Base-by-base conservation (phyloP, 2,888 invertebrate species). In the Xanthorhoe spadicearia region DNA sequence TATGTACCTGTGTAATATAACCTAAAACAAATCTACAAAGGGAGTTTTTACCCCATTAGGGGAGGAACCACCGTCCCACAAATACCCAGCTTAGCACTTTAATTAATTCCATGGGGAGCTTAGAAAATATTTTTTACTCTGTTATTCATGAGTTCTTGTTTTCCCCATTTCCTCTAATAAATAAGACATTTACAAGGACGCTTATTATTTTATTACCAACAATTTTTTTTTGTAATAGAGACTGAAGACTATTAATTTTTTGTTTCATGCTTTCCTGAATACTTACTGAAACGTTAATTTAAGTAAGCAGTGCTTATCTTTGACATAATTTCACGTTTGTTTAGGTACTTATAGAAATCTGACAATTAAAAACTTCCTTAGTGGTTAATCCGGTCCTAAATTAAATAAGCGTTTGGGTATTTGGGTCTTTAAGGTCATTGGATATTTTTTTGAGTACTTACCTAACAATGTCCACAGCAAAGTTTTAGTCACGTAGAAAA, bases 91-190 rank as follows among this genome's bases (percentile, higher is more conserved):
- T 53, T 61, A 19, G 55, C 48, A 60, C 57, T 57, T 65, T 66
- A 66, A 66, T 66, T 57, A 66, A 66, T 53, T 54, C 66, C 61
- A 13, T n/a, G n/a, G 61, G 66, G 61, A 61, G 66, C 57, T 61
- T 18, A 57, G 19, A 53, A 38, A 49, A 18, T 50, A 61, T 46
- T 57, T 53, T 59, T 61, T 50, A 17, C 38, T 54, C 35, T 49
- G 48, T 57, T 61, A 38, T 58, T 48, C 32, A 53, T 32, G 56
- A 64, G 48, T 13, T 49, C 15, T 52, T 46, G 43, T 15, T 23
- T 50, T 61, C 13, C n/a, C 50, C 1, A 53, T 55, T 43, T 55
- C 15, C 10, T 56, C n/a, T 23, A 15, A 23, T 50, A 35, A 15
- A 8, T 28, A 56, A 9, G 19, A 48, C 7, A 8, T 15, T 6